phyloP scores from a whole-genome alignment of 2,113 vertebrate species.

The Rhinolophus sinicus region DNA sequence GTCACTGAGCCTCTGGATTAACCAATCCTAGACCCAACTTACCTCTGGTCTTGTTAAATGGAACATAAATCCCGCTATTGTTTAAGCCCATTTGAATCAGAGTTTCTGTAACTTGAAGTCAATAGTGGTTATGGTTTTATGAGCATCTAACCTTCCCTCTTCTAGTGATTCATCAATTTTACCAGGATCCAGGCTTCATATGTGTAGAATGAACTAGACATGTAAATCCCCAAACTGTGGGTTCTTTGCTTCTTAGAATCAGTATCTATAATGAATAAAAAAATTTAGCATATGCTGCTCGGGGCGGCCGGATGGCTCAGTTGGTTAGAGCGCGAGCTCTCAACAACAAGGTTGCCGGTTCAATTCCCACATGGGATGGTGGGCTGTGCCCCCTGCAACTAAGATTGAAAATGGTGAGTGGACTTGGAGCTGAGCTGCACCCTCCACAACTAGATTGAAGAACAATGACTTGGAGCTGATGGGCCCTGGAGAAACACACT shows the following conservation, averaged over 20 bases:
- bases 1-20: not conserved
- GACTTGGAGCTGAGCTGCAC: no score
- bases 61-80: not conserved
- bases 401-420: no score
- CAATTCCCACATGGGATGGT: no score
- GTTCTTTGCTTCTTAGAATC: not conserved
- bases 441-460: no score
- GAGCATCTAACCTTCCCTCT: not conserved
- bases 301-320: no score
- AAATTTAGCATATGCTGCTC: not conserved
- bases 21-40: not conserved
- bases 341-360: no score
- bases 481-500: no score
- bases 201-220: not conserved
- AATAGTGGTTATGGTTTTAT: not conserved
- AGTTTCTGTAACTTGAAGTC: not conserved
- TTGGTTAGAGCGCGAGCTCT: no score
- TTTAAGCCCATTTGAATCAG: not conserved
- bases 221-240: not conserved
- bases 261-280: not conserved
- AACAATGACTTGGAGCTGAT: no score
- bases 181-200: not conserved
- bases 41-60: not conserved
- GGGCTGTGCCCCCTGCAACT: no score
- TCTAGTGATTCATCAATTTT: not conserved